Evolutionary conservation across 2,797 vertebrate genomes (phyloP), one percentile per base, ranked within the genome.

Genomic region (Chrosomus eos): DNA sequence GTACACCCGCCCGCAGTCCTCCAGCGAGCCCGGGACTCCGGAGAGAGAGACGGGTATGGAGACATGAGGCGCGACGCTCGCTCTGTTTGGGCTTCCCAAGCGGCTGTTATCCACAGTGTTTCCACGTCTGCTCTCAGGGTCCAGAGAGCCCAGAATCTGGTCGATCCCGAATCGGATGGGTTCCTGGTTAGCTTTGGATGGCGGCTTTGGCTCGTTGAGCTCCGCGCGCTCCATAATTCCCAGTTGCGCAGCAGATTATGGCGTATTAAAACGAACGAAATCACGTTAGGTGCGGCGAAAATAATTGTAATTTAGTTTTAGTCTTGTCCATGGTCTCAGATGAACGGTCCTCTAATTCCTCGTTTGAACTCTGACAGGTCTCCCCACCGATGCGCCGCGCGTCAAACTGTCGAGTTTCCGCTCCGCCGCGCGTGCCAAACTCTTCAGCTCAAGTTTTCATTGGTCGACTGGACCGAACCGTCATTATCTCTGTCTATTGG

Each of bases 131-230:
- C 87, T 95, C 77, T 97, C 97, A 75, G 96, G 94, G 88, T 97
- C 97, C 0, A 92, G 89, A 88, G 93, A 95, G 91, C 96, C 97
- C 67, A 99, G 94, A 87, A 99, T 99, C 94, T 97, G 97, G 93
- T 99, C 98, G 91, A 99, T 98, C 87, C 98, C 98, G 93, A 99
- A 99, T 90, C 97, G 97, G 94, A 99, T 99, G 93, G 97, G 97
- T 89, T 99, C 98, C 87, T 97, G 97, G 51, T 95, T 95, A 68
- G 93, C 90, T 92, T 95, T 95, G 23, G 94, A 91, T 83, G 92
- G 92, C 83, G 93, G 93, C 76, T 93, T 94, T 86, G 92, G 88
- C 71, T 93, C 60, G 13, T 62, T 62, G 60, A 62, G 26, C 60
- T 31, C 92, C 90, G 95, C 93, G 94, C 95, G 96, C 91, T 99